Evolutionary conservation across 1,140 invertebrate species (phyloP), one percentile per base, ranked within the genome.

Genomic region (Linepithema humile): DNA sequence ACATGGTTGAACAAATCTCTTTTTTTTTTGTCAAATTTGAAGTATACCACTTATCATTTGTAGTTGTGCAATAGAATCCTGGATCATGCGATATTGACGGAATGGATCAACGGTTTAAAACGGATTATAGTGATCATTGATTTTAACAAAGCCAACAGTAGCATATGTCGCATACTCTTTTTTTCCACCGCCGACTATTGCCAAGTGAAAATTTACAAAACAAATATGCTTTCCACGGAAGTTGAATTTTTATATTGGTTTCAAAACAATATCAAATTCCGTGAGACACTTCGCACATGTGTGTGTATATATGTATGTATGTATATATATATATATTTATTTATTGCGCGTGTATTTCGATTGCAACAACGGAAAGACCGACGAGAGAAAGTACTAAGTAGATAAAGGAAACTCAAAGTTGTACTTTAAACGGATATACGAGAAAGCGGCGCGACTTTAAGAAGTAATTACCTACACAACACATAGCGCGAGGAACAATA

Each of bases 91-190:
- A 70, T 70, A 70, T 70, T 43, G 12, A 26, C 43, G 20, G 29
- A 17, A 59, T 60, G 72, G 32, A 59, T 60, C 38, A 35, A 74
- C 17, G 70, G 53, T 74, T 40, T 57, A 43, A 74, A 59, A 53
- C 72, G 53, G 72, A 74, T 74, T 74, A 74, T 74, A 32, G 35
- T 53, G 40, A 74, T 74, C 53, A 74, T 43, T 74, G 70, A 74
- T 74, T 74, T 59, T 40, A 38, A 15, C 23, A 29, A 60, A 74
- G 35, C 35, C 17, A 40, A 74, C 35, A 40, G 40, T 59, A 73
- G 59, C 50, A 59, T 73, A 73, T 9, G 20, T 10, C 6, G 7
- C 50, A 12, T 1, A 73, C n/a, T 12, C 4, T 15, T 73, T 55
- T 74, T 60, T 40, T 40, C 43, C 43, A 74, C 35, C 17, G 35